phyloP scores from a whole-genome alignment of 1,140 invertebrate species.

The Drosophila sp. region DNA sequence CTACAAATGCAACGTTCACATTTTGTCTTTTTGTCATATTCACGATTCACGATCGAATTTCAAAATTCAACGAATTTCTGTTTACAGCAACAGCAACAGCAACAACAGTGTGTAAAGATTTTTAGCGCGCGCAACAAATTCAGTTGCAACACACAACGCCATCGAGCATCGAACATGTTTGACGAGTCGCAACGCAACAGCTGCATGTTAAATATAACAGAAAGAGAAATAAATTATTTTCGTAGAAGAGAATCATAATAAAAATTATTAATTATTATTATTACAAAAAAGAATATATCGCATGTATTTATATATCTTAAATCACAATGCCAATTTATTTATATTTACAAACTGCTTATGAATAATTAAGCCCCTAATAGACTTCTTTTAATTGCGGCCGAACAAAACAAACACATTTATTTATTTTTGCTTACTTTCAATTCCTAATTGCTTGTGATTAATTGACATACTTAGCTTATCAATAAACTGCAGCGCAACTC shows the following conservation, averaged over 20 bases:
- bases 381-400: no score
- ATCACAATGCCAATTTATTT: neutral
- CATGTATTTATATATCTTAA: no score
- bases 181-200: neutral
- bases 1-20: conserved; percentile 40
- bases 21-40: conserved; percentile 4
- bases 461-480: conserved; percentile 1
- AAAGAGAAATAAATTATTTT: no score
- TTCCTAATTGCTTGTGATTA: neutral
- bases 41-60: conserved; percentile 37
- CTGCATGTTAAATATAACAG: conserved; percentile 21
- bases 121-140: conserved; percentile 14
- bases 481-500: neutral
- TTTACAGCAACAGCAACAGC: conserved; percentile 6
- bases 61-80: conserved; percentile 42
- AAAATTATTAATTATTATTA: neutral
- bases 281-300: no score
- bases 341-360: neutral
- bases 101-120: conserved; percentile 19
- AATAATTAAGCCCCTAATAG: no score
- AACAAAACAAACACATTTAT: neutral
- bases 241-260: neutral
- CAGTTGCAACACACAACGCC: neutral
- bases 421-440: neutral
- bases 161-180: conserved; percentile 37